These are phyloP conservation scores for Lordiphosa stackelbergi DNA, from an alignment of 1,140 invertebrate genomes.

Conservation along the genomic window DNA sequence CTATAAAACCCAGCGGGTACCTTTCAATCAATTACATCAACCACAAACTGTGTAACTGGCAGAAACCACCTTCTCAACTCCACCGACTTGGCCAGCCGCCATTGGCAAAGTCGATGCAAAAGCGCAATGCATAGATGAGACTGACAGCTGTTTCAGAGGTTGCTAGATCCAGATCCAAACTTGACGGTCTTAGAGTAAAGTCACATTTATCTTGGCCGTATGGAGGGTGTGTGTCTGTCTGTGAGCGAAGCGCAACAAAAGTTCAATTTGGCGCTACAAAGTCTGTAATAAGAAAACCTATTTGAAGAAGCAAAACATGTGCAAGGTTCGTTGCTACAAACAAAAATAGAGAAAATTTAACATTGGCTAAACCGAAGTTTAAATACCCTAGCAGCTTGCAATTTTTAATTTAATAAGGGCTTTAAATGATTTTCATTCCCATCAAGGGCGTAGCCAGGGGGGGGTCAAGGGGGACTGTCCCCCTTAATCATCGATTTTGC, in stretches of 20 bases:
- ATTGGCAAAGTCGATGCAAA: neutral
- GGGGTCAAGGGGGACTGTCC: too few species aligned
- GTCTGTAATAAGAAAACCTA: slow-evolving; percentile 64
- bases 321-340: slow-evolving; percentile 33
- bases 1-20: slow-evolving; percentile 25
- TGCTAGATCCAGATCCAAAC: neutral
- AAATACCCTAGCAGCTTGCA: too few species aligned
- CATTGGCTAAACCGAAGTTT: too few species aligned
- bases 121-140: slow-evolving; percentile 22
- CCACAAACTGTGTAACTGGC: slow-evolving; percentile 20
- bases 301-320: slow-evolving; percentile 61
- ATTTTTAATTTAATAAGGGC: too few species aligned
- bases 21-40: slow-evolving; percentile 28
- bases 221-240: slow-evolving; percentile 10
- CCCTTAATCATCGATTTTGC: too few species aligned
- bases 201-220: slow-evolving; percentile 36
- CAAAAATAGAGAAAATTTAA: slow-evolving; percentile 3
- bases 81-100: too few species aligned
- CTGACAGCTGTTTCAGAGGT: slow-evolving; percentile 36
- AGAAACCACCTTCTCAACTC: neutral
- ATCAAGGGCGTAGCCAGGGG: too few species aligned
- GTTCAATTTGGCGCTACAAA: slow-evolving; percentile 72
- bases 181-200: slow-evolving; percentile 19
- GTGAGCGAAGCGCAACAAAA: slow-evolving; percentile 50
- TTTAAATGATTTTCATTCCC: too few species aligned